phyloP scores from a whole-genome alignment of 2,797 vertebrate species.

The Aeoliscus strigatus region DNA sequence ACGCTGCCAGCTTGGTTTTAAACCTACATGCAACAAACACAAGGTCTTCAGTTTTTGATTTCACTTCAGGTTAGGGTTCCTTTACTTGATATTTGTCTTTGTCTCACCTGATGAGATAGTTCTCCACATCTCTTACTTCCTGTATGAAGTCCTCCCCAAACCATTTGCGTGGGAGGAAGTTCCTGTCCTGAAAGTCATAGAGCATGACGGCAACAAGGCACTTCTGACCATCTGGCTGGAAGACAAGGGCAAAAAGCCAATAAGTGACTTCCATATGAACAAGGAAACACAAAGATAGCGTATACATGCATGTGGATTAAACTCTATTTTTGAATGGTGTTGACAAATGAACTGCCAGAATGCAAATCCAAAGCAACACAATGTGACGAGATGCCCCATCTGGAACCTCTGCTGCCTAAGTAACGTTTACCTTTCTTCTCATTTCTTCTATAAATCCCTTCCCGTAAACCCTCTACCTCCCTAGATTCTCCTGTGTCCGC shows the following conservation, averaged over 20 bases:
- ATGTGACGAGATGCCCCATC: slow-evolving; percentile 22
- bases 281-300: background rate
- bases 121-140: slow-evolving; percentile 80
- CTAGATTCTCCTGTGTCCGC: background rate
- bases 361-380: background rate
- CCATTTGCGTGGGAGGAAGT: slow-evolving; percentile 73
- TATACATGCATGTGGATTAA: background rate
- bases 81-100: background rate
- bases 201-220: slow-evolving; percentile 85
- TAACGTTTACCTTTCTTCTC: slow-evolving; percentile 23
- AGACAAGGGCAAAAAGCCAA: slow-evolving; percentile 17
- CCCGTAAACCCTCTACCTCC: background rate
- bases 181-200: slow-evolving; percentile 85
- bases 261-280: slow-evolving; percentile 7
- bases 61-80: background rate
- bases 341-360: too few relatives aligned
- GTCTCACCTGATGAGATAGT: slow-evolving; percentile 75
- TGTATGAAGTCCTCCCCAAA: slow-evolving; percentile 58
- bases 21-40: slow-evolving; percentile 52
- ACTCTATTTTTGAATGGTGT: slow-evolving; percentile 4
- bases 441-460: slow-evolving; percentile 13
- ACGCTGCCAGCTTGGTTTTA: slow-evolving; percentile 84
- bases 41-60: too few relatives aligned
- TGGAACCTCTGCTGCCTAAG: slow-evolving; percentile 33
- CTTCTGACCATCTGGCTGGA: slow-evolving; percentile 78